A percentile compares a stretch with the other conserved stretches of the same genome.
These are phyloP conservation scores for Zaprionus obscuricornis DNA, from an alignment of 2,888 invertebrate genomes.

Conservation along the genomic window DNA sequence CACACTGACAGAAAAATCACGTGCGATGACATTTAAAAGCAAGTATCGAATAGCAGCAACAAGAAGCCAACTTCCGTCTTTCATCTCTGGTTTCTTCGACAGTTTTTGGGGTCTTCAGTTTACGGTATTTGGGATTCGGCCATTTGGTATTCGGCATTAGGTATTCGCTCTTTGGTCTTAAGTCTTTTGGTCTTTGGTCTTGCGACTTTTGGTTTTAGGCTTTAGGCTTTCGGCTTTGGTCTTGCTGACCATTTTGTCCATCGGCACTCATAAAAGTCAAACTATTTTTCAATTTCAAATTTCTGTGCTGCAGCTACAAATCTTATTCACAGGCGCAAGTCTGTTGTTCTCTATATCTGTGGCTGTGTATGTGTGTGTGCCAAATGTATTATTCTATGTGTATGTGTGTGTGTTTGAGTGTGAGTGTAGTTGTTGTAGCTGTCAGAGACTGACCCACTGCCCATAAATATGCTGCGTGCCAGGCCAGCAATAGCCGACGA, in stretches of 20 bases:
- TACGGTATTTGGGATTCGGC: too few relatives aligned
- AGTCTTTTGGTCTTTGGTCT: too few relatives aligned
- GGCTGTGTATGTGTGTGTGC: neutral
- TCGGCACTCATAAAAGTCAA: slow-evolving; percentile 74
- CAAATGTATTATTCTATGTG: too few relatives aligned
- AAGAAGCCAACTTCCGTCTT: slow-evolving; percentile 12
- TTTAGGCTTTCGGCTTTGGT: slow-evolving; percentile 1
- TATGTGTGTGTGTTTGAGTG: neutral
- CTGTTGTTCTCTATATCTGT: slow-evolving; percentile 13
- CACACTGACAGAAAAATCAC: slow-evolving; percentile 5
- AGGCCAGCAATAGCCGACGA: slow-evolving; percentile 37
- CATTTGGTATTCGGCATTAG: too few relatives aligned
- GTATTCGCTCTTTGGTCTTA: too few relatives aligned
- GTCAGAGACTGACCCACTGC: slow-evolving; percentile 67
- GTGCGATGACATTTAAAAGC: slow-evolving; percentile 17
- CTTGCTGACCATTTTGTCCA: slow-evolving; percentile 44
- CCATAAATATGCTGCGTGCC: slow-evolving; percentile 78
- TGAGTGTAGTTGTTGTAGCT: slow-evolving; percentile 33
- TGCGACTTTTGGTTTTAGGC: slow-evolving; percentile 13
- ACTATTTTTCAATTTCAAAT: slow-evolving; percentile 79
- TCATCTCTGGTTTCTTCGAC: too few relatives aligned
- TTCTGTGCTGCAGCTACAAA: slow-evolving; percentile 71
- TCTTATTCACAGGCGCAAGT: slow-evolving; percentile 61
- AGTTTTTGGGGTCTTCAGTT: too few relatives aligned
- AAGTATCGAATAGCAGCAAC: slow-evolving; percentile 34